phyloP scores from a whole-genome alignment of 2,797 vertebrate genomes.

The Erithacus rubecula region DNA sequence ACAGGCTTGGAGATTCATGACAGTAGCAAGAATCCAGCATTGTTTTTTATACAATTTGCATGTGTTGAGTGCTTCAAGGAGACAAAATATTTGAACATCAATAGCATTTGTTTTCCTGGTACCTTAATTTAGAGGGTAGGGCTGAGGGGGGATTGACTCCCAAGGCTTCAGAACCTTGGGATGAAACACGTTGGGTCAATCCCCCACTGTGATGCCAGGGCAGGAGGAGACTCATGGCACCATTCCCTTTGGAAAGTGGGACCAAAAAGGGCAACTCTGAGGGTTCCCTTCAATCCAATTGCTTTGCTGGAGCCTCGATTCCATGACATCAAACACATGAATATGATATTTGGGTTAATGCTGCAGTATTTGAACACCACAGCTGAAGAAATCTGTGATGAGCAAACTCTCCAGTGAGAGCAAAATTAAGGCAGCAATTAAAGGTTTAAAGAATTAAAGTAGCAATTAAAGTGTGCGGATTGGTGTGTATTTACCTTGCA shows the following conservation, averaged over 20 bases:
- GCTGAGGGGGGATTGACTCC: neutral
- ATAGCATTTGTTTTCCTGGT: neutral
- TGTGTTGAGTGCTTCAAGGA: constrained; percentile 43
- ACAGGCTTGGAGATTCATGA: constrained; percentile 2
- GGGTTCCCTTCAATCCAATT: neutral
- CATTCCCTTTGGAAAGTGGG: neutral
- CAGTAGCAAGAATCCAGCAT: constrained; percentile 57
- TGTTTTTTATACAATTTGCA: constrained; percentile 13
- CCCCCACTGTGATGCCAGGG: neutral
- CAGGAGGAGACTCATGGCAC: neutral
- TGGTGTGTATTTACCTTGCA: neutral
- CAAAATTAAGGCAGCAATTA: neutral
- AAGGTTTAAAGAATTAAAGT: neutral
- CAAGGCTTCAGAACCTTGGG: neutral
- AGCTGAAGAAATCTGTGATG: neutral
- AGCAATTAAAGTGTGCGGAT: neutral
- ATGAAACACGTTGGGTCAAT: neutral
- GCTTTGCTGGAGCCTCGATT: neutral
- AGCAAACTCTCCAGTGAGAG: neutral
- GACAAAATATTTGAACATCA: neutral
- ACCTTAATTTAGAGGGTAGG: neutral
- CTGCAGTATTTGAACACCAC: neutral
- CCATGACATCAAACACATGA: neutral
- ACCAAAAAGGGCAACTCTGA: neutral
- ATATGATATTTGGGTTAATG: neutral